Evolutionary conservation across 23 tunicate genomes (phyloP), one percentile per base, ranked within the genome.

Genomic region (Trididemnum clinides): DNA sequence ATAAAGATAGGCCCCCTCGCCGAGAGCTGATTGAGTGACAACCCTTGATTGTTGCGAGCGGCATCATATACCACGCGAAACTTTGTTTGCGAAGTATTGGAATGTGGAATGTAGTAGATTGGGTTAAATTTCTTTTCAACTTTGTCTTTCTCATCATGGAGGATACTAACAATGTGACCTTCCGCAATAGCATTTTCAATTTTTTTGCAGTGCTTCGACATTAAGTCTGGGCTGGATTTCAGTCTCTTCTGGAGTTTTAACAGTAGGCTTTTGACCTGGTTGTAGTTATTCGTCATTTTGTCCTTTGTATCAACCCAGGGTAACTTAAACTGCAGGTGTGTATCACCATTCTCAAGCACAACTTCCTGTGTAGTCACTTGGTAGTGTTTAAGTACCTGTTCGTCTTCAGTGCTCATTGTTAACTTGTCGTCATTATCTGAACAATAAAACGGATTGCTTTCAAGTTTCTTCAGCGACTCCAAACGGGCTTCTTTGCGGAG

Each of bases 1-100:
- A 66, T 29, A 23, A 66, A 66, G 31, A 66, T 66, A 3, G 75
- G 75, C 2, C 75, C 75, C 31, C 37, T 66, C 19, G 37, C 75
- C 37, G 31, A 10, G 37, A 66, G 36, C 4, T 23, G 6, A 20
- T 66, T 66, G 37, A 66, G n/a, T 29, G 75, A 66, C 22, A 31
- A 7, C 5, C 37, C 75, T 3, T 31, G 36, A 32, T 29, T 29
- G 30, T 66, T 37, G 6, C 75, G 75, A 5, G 75, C 75, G 31
- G 75, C 75, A 32, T 66, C 37, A 23, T 66, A 66, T 5, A 66
- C 75, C 36, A 66, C 75, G 6, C 75, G 19, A n/a, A 66, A 66
- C n/a, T 66, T 66, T 28, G 7, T 31, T 31, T 66, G 75, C n/a
- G 36, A 30, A 20, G 75, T 66, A 37, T 66, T 66, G 37, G 31